phyloP scores from a whole-genome alignment of 1,140 invertebrate genomes.

The Paraescarpia echinospica region DNA sequence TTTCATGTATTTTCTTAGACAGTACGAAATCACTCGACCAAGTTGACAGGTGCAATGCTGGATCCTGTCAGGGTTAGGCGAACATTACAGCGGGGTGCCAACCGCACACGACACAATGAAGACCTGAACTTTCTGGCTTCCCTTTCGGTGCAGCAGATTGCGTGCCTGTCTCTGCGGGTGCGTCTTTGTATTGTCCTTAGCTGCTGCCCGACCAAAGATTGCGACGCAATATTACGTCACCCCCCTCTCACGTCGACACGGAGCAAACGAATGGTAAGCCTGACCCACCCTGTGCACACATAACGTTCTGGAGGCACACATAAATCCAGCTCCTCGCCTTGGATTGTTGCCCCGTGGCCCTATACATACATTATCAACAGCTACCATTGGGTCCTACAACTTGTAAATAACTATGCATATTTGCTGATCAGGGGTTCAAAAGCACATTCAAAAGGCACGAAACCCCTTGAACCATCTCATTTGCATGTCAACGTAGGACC shows the following conservation, averaged over 20 bases:
- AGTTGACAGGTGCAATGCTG: neutral
- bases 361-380: neutral
- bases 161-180: neutral
- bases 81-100: neutral
- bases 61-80: neutral
- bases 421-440: neutral
- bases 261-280: neutral
- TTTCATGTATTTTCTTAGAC: neutral
- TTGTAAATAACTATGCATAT: neutral
- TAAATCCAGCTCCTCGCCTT: too few species aligned
- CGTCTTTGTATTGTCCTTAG: neutral
- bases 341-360: neutral
- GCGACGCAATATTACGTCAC: neutral
- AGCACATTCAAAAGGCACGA: neutral
- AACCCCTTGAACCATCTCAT: neutral
- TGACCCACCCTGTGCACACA: too few species aligned
- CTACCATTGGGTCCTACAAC: neutral
- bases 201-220: neutral
- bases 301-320: too few species aligned
- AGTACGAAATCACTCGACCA: neutral
- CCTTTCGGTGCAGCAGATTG: neutral
- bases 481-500: neutral
- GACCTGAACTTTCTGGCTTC: neutral
- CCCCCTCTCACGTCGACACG: neutral
- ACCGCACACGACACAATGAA: neutral